Percentiles rank a stretch among this genome's conserved stretches.
These are phyloP conservation scores for Amblyteles armatorius DNA, from an alignment of 2,888 invertebrate species.

Conservation along the genomic window DNA sequence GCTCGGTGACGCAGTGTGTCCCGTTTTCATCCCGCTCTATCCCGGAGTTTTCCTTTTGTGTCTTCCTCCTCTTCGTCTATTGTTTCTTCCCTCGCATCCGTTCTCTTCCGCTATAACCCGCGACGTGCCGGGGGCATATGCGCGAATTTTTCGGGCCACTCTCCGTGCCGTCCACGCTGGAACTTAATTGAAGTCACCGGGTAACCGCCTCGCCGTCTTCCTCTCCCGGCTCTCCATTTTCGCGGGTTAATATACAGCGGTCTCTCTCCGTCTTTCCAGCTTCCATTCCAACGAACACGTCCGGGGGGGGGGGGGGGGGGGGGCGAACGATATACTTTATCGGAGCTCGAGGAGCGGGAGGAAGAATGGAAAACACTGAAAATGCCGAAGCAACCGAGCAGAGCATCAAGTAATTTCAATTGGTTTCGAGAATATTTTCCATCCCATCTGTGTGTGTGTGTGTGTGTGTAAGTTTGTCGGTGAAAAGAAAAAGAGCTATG, in stretches of 20 bases:
- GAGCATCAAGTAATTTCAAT: constrained; percentile 28
- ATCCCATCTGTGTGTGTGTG: background rate
- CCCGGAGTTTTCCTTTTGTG: background rate
- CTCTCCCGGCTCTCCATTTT: constrained; percentile 1
- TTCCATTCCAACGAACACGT: constrained; percentile 4
- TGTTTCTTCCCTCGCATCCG: background rate
- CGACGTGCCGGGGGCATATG: background rate
- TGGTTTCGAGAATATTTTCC: constrained; percentile 17
- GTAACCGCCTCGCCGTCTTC: background rate
- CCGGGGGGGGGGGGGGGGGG: background rate
- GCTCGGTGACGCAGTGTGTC: constrained; percentile 9
- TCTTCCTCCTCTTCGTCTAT: background rate
- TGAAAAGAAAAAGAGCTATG: background rate
- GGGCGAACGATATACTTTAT: constrained; percentile 11
- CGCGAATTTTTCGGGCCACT: constrained; percentile 7
- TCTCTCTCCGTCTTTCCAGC: background rate
- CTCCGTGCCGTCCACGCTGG: background rate
- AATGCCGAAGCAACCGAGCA: constrained; percentile 11
- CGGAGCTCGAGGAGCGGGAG: background rate
- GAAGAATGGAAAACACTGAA: background rate
- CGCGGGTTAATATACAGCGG: constrained; percentile 5
- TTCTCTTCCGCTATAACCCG: background rate
- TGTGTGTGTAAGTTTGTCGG: background rate
- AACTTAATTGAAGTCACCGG: constrained; percentile 26
- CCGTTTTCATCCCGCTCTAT: constrained; percentile 4